Evolutionary conservation across 1,140 invertebrate genomes (phyloP).

Genomic region (Nephila pilipes): DNA sequence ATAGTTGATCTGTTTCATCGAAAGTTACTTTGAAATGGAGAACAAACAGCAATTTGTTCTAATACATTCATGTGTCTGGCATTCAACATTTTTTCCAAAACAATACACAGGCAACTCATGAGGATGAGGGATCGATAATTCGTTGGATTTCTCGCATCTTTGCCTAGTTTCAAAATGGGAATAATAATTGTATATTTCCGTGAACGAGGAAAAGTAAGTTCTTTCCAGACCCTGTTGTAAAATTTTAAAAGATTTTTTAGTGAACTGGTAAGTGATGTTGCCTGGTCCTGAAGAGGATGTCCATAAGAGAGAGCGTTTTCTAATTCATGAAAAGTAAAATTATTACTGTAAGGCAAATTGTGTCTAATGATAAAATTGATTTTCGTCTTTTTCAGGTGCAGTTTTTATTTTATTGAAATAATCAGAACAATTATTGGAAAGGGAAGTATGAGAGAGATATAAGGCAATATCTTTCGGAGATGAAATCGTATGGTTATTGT

Average conservation of each 20-base stretch:
- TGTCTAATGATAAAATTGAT: background rate
- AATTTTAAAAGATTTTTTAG: background rate
- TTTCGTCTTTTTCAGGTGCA: background rate
- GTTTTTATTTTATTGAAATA: background rate
- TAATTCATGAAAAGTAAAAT: too few species aligned
- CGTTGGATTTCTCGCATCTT: conserved; percentile 33
- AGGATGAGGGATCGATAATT: conserved; percentile 76
- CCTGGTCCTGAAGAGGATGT: background rate
- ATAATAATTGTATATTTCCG: conserved; percentile 73
- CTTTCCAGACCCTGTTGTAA: conserved; percentile 18
- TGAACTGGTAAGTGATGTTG: background rate
- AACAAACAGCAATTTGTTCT: conserved; percentile 62
- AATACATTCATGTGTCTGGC: conserved; percentile 31
- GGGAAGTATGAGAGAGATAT: background rate
- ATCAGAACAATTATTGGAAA: background rate
- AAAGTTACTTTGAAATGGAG: conserved; percentile 78
- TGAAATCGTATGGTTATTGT: too few species aligned
- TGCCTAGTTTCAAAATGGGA: conserved; percentile 75
- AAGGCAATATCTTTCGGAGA: background rate
- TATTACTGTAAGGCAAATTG: background rate
- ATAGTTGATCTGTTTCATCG: conserved; percentile 79
- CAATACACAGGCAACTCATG: conserved; percentile 51
- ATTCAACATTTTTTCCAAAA: conserved; percentile 73
- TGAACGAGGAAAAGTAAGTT: background rate
- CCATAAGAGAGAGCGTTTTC: too few species aligned